Evolutionary conservation across 1,140 invertebrate genomes (phyloP), one percentile per base, ranked within the genome.

Genomic region (Tyrophagus putrescentiae): DNA sequence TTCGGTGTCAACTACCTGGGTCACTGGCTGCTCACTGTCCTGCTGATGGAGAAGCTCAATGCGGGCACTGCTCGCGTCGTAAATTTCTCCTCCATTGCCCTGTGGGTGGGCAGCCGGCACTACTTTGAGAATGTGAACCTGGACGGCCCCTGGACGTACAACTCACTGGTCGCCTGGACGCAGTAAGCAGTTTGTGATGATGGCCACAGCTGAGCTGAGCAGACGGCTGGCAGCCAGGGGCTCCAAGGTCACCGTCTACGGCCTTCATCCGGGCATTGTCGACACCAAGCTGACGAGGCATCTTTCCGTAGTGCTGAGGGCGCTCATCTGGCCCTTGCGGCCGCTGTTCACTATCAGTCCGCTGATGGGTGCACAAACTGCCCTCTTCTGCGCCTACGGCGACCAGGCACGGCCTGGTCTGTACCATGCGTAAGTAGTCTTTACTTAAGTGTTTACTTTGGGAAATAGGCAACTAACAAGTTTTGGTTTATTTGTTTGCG

Each of bases 131-230:
- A 62, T 32, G 18, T 62, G 11, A 62, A 62, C 50, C 25, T 54
- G 29, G 52, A 54, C 9, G 54, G 61, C n/a, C n/a, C n/a, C n/a
- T n/a, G n/a, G n/a, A n/a, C n/a, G n/a, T n/a, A n/a, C n/a, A n/a
- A n/a, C n/a, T n/a, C n/a, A n/a, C n/a, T n/a, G n/a, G n/a, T n/a
- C n/a, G n/a, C n/a, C n/a, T n/a, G n/a, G n/a, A n/a, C n/a, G n/a
- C 1, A 87, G 86, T 0, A 95, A 95, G 71, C 84, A 87, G 65
- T 85, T 84, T 0, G 89, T 90, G 66, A 84, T 94, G 62, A 80
- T 85, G 18, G 92, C 92, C 69, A 84, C 84, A 0, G 76, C 78
- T 45, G 88, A 93, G 72, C 69, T 94, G 60, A 84, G 87, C 0
- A 77, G 81, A 64, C 76, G 82, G 61, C 70, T 92, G 13, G n/a